Evolutionary conservation across 2,797 vertebrate species (phyloP), one percentile per base, ranked within the genome.

Genomic region (Syndactyla subalaris): DNA sequence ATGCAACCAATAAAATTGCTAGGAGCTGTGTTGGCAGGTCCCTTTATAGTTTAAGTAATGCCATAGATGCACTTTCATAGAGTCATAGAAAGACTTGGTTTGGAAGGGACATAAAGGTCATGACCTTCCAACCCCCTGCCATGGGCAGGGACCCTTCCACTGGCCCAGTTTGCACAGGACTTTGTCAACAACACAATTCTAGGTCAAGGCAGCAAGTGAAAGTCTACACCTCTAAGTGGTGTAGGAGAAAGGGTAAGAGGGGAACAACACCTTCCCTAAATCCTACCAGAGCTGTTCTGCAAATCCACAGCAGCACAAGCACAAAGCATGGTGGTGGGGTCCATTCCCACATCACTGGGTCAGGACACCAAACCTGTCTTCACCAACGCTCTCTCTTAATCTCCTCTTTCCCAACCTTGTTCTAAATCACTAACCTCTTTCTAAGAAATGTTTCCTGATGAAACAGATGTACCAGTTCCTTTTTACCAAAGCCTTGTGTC

Each of bases 321-420:
- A n/a, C 15, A 27, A 8, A 51, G 30, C 6, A 6, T 0, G 5
- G 15, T 19, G 17, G 5, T 8, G 29, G 6, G 5, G 4, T 65
- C 19, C 3, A 2, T 19, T 66, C 39, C 51, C n/a, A 19, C 5
- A 2, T 3, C 2, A 0, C 24, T 5, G 6, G 7, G 13, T 45
- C 36, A 43, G 18, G n/a, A 11, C 7, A 41, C 5, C 13, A 89
- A 88, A 52, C 3, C 13, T 29, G 15, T 21, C 24, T 75, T 66
- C 43, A 46, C 9, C 38, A 54, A 2, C 2, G 22, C 48, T 36
- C 30, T 58, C 39, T 15, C 36, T 70, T 41, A 10, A 51, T 9
- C 10, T n/a, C 11, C 24, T 30, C 24, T 34, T 80, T 36, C 48
- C 22, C 39, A 82, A 1, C 12, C 66, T 68, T n/a, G 21, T 16